phyloP scores from a whole-genome alignment of 2,797 vertebrate species.

The Leptatherina wallacei region DNA sequence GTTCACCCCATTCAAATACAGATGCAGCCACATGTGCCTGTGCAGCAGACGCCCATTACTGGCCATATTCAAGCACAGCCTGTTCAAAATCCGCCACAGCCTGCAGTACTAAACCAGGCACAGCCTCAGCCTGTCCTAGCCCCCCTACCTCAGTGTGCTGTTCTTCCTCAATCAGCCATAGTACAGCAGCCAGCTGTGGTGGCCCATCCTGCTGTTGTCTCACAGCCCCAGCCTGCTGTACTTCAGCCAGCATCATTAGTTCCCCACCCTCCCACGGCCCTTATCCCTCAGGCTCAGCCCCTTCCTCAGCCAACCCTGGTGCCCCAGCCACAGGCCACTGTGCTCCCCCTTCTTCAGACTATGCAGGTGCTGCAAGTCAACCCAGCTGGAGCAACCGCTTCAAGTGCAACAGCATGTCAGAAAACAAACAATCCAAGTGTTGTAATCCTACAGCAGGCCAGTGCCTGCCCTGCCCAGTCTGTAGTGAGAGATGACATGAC shows the following conservation, averaged over 20 bases:
- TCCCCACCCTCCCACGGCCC: slow-evolving; percentile 73
- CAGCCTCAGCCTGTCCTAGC: slow-evolving; percentile 63
- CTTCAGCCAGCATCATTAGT: slow-evolving; percentile 73
- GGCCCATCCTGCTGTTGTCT: slow-evolving; percentile 67
- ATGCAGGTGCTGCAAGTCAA: slow-evolving; percentile 98
- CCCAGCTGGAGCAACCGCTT: slow-evolving; percentile 78
- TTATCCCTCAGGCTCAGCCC: slow-evolving; percentile 79
- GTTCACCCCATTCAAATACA: slow-evolving; percentile 85
- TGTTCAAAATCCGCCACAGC: slow-evolving; percentile 65
- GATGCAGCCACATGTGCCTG: slow-evolving; percentile 76
- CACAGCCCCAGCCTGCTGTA: slow-evolving; percentile 75
- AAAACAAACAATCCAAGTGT: slow-evolving; percentile 90
- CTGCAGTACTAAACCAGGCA: slow-evolving; percentile 67
- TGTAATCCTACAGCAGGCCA: slow-evolving; percentile 94
- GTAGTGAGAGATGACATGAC: slow-evolving; percentile 89
- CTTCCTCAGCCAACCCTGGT: slow-evolving; percentile 69
- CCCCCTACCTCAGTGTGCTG: slow-evolving; percentile 71
- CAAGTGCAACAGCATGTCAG: slow-evolving; percentile 84
- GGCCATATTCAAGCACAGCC: slow-evolving; percentile 75
- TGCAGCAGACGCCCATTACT: slow-evolving; percentile 76
- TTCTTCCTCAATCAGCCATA: slow-evolving; percentile 75
- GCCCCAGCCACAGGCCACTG: slow-evolving; percentile 83
- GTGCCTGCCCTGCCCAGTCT: slow-evolving; percentile 84
- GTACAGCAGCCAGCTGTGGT: slow-evolving; percentile 73
- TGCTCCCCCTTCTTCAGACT: slow-evolving; percentile 92